These are phyloP conservation scores for Fringilla coelebs DNA, from an alignment of 2,797 vertebrate species.

Conservation along the genomic window DNA sequence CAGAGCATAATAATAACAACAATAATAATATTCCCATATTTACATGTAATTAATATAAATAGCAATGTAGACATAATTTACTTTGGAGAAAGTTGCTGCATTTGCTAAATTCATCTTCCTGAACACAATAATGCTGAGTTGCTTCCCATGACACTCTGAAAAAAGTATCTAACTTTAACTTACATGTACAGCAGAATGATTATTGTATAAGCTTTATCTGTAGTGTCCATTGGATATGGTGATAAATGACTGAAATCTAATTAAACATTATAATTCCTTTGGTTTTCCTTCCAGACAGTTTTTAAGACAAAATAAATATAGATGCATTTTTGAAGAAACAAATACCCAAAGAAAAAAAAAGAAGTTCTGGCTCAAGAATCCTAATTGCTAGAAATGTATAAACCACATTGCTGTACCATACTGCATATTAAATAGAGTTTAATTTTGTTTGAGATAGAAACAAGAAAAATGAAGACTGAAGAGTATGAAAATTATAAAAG, in stretches of 20 bases:
- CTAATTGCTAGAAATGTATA: constrained; percentile 28
- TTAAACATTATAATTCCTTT: not conserved
- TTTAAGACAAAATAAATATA: not conserved
- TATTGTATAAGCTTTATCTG: not conserved
- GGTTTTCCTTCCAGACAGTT: not conserved
- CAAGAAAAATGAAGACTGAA: constrained; percentile 16
- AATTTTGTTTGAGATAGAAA: constrained; percentile 35
- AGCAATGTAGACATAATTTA: not conserved
- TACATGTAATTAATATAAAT: not conserved
- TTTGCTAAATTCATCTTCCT: not conserved
- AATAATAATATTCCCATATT: not conserved
- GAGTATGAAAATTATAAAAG: constrained; percentile 26
- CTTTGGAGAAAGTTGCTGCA: not conserved
- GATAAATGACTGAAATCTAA: not conserved
- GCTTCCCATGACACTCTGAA: not conserved
- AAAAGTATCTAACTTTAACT: not conserved
- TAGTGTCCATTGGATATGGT: not conserved
- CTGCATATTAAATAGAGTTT: constrained; percentile 51
- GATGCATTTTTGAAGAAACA: not conserved
- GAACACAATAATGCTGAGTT: not conserved
- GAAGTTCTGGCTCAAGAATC: constrained; percentile 3
- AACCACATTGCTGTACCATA: constrained; percentile 48
- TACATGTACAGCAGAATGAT: not conserved
- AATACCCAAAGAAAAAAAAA: not conserved
- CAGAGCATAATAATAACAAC: not conserved